phyloP scores from a whole-genome alignment of 92 coral and sea anemone genomes.

The Epizoanthus ramosus region DNA sequence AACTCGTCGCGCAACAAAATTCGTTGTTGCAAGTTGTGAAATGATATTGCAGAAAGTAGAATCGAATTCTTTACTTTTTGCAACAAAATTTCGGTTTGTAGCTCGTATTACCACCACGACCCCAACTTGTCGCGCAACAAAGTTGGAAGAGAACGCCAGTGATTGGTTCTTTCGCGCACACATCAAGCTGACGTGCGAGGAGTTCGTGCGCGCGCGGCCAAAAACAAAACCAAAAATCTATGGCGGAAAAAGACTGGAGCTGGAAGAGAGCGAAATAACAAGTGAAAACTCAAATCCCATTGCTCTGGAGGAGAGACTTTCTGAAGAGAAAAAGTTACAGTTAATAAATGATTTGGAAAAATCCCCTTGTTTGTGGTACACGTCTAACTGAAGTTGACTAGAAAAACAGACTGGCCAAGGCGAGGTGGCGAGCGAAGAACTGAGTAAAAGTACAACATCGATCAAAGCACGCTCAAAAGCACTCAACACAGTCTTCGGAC shows the following conservation, averaged over 20 bases:
- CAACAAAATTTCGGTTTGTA: too few species aligned
- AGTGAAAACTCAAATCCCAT: conserved; percentile 1
- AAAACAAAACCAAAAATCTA: conserved; percentile 2
- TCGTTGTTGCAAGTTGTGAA: too few species aligned
- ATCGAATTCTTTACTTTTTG: too few species aligned
- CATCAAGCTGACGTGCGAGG: conserved; percentile 2
- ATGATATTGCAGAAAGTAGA: too few species aligned
- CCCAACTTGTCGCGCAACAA: conserved; percentile 11
- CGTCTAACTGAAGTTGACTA: background rate
- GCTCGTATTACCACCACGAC: too few species aligned
- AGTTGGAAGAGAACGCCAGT: conserved; percentile 18
- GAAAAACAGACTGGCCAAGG: conserved; percentile 22
- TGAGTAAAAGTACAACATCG: conserved; percentile 37
- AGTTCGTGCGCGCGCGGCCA: background rate
- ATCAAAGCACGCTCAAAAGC: conserved; percentile 41
- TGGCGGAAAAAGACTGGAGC: background rate
- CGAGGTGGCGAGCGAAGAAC: conserved; percentile 11
- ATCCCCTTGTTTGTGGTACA: background rate
- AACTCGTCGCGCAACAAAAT: too few species aligned
- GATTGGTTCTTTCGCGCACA: conserved; percentile 5
- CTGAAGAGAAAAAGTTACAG: conserved; percentile 29
- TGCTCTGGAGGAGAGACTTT: conserved; percentile 24
- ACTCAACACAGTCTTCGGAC: conserved; percentile 15
- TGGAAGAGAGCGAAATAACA: background rate
- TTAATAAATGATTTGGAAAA: conserved; percentile 32